Evolutionary conservation across 2,113 vertebrate genomes (phyloP), one percentile per base, ranked within the genome.

Genomic region (Oreochromis niloticus): DNA sequence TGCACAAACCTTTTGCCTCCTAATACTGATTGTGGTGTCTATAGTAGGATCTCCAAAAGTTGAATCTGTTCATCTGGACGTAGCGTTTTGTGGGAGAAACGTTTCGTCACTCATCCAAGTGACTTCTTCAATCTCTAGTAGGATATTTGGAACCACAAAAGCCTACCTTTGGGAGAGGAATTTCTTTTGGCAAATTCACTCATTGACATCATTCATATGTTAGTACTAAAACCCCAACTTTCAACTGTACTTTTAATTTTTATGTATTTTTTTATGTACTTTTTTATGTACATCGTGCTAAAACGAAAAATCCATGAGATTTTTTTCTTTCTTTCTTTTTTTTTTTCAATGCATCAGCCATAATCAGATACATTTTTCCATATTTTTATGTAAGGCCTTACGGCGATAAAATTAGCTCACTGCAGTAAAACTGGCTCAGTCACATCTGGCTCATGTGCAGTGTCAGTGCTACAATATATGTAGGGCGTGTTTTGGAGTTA

Each of bases 141-240:
- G 57, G 9, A 50, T 50, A 52, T 83, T n/a, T 83, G 43, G 27
- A 27, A 27, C 27, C 27, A 24, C 36, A 41, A 41, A 22, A 41
- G 9, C 13, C 0, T 75, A 30, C 16, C 16, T 50, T 78, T 27
- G 71, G 9, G 17, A 50, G 6, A 17, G 1, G 27, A 50, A 7
- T 78, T 50, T 50, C 27, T 78, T 50, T 78, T 78, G 43, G 4
- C 27, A 50, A 32, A 78, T 78, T 78, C 16, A 75, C 71, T 75
- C 43, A 75, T 19, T 30, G 43, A 48, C 24, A 19, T 75, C 24
- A 10, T 19, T 75, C 10, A 78, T 32, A 30, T 78, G 11, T 78
- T 32, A 32, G 24, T 50, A n/a, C 16, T 50, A 19, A 32, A 50
- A 50, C 16, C 19, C 43, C 6, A 50, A 78, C 71, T 78, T 78